Evolutionary conservation across 1,140 invertebrate species (phyloP).

Genomic region (Drosophila santomea): DNA sequence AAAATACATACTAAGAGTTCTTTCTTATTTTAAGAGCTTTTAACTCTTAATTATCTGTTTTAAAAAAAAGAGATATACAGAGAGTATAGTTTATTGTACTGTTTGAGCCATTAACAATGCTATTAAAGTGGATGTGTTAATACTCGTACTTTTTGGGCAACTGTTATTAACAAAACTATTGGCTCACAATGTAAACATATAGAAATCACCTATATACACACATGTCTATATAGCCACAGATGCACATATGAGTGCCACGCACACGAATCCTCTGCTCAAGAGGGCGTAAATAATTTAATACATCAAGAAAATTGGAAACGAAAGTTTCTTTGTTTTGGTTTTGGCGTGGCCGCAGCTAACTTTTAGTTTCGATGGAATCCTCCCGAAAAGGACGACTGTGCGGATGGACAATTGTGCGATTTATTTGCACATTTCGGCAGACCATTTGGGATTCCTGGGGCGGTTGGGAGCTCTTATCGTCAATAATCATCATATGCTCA

Average conservation of each 20-base stretch:
- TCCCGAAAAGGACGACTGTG: slow-evolving; percentile 5
- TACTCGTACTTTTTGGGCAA: no score
- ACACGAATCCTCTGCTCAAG: slow-evolving; percentile 74
- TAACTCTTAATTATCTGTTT: no score
- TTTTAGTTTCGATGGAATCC: slow-evolving; percentile 70
- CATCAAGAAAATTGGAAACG: slow-evolving; percentile 83
- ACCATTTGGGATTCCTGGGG: slow-evolving; percentile 46
- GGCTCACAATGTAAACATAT: background rate
- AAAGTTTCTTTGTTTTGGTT: slow-evolving; percentile 79
- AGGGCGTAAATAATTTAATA: slow-evolving; percentile 84
- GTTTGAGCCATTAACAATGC: no score
- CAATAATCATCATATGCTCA: slow-evolving; percentile 83
- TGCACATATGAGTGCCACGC: slow-evolving; percentile 37
- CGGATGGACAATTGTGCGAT: slow-evolving; percentile 68
- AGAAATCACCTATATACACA: background rate
- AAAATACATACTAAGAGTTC: no score
- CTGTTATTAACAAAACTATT: background rate
- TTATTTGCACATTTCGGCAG: slow-evolving; percentile 75
- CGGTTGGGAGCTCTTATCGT: slow-evolving; percentile 64
- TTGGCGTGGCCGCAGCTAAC: slow-evolving; percentile 72
- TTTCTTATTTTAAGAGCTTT: no score
- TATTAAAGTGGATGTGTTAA: no score
- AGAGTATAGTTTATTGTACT: no score
- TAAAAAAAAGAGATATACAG: no score
- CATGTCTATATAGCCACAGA: background rate